phyloP scores from a whole-genome alignment of 2,888 invertebrate species.

The Lucinisca nassula region DNA sequence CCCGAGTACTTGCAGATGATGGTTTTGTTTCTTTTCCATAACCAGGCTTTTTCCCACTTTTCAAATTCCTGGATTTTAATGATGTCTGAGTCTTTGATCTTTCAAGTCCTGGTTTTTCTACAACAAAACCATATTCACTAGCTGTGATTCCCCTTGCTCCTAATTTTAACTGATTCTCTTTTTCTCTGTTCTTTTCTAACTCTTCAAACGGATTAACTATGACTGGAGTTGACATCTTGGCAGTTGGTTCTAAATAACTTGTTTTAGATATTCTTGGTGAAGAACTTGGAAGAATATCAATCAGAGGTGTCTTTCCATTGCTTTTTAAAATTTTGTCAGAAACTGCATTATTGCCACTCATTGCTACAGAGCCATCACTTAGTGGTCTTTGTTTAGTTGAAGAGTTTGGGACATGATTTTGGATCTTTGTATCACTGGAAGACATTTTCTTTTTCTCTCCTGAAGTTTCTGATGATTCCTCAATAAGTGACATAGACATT shows the following conservation, averaged over 20 bases:
- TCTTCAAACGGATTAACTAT: conserved; percentile 84
- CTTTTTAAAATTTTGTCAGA: not conserved
- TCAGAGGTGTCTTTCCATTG: conserved; percentile 67
- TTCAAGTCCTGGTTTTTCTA: conserved; percentile 72
- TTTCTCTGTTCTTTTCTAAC: conserved; percentile 65
- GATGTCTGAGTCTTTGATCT: conserved; percentile 75
- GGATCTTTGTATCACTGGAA: conserved; percentile 58
- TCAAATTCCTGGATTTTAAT: conserved; percentile 66
- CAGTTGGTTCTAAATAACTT: conserved; percentile 48
- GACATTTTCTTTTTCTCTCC: conserved; percentile 55
- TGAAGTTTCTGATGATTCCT: conserved; percentile 51
- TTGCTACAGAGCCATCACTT: conserved; percentile 59
- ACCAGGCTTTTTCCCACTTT: conserved; percentile 71
- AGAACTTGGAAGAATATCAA: conserved; percentile 69
- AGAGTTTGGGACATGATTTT: not conserved
- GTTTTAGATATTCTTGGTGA: conserved; percentile 60
- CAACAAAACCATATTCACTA: conserved; percentile 73
- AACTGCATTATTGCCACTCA: not conserved
- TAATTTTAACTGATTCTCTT: conserved; percentile 49
- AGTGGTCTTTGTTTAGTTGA: conserved; percentile 43
- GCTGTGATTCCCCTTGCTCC: conserved; percentile 63
- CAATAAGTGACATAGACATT: conserved; percentile 66
- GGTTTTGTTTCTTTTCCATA: conserved; percentile 69
- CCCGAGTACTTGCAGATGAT: conserved; percentile 72
- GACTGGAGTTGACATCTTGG: conserved; percentile 74